A percentile compares a stretch with the other conserved stretches of the same genome.
Evolutionary conservation across 2,113 vertebrate genomes (phyloP).

Genomic region (Brachirus orientalis): DNA sequence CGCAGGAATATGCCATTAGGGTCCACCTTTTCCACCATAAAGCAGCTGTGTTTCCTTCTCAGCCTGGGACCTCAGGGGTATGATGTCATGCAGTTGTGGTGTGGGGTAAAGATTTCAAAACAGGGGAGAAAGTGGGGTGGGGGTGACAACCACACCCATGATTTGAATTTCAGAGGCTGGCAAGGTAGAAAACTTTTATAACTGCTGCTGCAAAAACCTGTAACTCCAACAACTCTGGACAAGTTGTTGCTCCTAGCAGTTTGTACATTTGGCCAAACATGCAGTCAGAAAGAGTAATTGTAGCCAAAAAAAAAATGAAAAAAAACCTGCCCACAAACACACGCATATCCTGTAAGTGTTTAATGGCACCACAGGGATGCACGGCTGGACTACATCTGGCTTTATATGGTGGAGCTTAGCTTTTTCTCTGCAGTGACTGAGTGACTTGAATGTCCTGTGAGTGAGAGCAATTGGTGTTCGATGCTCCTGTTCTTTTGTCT

Average conservation of each 20-base stretch:
- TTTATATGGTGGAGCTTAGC: constrained; percentile 17
- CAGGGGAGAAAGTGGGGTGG: constrained; percentile 37
- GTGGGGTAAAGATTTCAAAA: constrained; percentile 41
- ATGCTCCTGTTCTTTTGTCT: constrained; percentile 36
- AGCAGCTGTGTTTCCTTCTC: constrained; percentile 57
- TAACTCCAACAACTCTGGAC: constrained; percentile 23
- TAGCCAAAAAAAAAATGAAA: constrained; percentile 29
- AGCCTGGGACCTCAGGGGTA: constrained; percentile 39
- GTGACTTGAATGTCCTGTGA: constrained; percentile 13
- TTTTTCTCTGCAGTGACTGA: constrained; percentile 26
- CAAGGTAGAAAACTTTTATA: constrained; percentile 11
- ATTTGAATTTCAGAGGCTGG: constrained; percentile 28
- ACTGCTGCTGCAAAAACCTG: constrained; percentile 15
- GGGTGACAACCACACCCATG: constrained; percentile 26
- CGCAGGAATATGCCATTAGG: constrained; percentile 59
- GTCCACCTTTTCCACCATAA: constrained; percentile 73
- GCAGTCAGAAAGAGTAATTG: constrained; percentile 45
- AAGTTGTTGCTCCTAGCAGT: constrained; percentile 51
- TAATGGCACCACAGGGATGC: constrained; percentile 57
- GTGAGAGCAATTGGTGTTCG: constrained; percentile 10
- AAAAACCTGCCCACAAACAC: constrained; percentile 31
- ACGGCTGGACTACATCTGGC: constrained; percentile 71
- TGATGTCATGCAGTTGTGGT: constrained; percentile 63
- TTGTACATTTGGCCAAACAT: constrained; percentile 54
- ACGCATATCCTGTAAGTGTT: constrained; percentile 43